Conservation (phyloP, 2,888 invertebrate species). For the Drosophila incognita region DNA sequence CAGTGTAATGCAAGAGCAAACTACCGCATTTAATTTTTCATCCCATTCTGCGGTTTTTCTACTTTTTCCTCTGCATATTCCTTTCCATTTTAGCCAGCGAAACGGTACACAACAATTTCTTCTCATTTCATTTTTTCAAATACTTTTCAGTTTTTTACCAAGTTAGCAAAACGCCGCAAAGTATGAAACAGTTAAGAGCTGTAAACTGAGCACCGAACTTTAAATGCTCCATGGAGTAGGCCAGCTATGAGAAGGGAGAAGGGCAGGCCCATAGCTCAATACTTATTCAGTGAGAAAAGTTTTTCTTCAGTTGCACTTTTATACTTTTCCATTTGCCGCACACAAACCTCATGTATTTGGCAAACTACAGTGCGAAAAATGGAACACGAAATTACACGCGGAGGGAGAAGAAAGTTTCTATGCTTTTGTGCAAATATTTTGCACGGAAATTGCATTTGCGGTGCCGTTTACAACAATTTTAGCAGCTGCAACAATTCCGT, state of each 20-base stretch:
- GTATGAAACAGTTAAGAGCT: slow-evolving; percentile 48
- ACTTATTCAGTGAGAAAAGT: slow-evolving; percentile 26
- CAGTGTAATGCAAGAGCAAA: slow-evolving; percentile 4
- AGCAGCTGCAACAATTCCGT: slow-evolving; percentile 40
- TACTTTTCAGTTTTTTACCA: slow-evolving; percentile 45
- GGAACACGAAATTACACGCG: slow-evolving; percentile 6
- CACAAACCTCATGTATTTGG: slow-evolving; percentile 26
- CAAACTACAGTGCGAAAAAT: slow-evolving; percentile 5
- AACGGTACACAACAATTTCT: slow-evolving; percentile 14
- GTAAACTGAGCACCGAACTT: slow-evolving; percentile 30
- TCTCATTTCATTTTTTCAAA: slow-evolving; percentile 19
- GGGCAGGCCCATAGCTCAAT: slow-evolving; percentile 23
- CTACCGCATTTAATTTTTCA: slow-evolving; percentile 38
- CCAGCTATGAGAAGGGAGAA: background rate
- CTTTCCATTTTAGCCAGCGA: slow-evolving; percentile 43
- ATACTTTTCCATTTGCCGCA: slow-evolving; percentile 25
- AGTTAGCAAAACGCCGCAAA: slow-evolving; percentile 51
- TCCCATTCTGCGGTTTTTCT: slow-evolving; percentile 1
- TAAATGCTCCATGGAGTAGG: slow-evolving; percentile 32
- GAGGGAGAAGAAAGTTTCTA: slow-evolving; percentile 45
- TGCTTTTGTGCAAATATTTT: slow-evolving; percentile 70
- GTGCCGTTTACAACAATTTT: slow-evolving; percentile 45
- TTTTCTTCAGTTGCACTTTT: slow-evolving; percentile 14
- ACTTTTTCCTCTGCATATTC: slow-evolving; percentile 24
- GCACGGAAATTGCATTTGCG: slow-evolving; percentile 71